Percentiles rank a stretch among this genome's conserved stretches.
Evolutionary conservation across 2,888 invertebrate genomes (phyloP).

Genomic region (Tethea ocularis): DNA sequence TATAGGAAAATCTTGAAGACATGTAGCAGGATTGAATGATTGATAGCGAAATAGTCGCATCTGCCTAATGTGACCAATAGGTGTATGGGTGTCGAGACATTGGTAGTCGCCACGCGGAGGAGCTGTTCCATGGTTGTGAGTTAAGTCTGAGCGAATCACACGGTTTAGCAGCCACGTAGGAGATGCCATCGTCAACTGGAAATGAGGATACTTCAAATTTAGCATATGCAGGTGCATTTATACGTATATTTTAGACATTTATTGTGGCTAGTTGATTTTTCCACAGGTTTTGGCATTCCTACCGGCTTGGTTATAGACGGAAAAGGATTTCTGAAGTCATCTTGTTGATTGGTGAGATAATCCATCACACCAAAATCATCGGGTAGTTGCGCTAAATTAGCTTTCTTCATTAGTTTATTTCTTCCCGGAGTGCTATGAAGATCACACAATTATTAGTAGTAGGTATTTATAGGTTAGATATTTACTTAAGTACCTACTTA

Average conservation of each 20-base stretch:
- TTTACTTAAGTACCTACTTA: no score
- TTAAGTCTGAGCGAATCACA: slow-evolving; percentile 73
- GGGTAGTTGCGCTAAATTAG: slow-evolving; percentile 67
- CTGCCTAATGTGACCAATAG: slow-evolving; percentile 71
- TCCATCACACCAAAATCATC: slow-evolving; percentile 73
- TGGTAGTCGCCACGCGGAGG: slow-evolving; percentile 74
- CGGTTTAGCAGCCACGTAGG: slow-evolving; percentile 70
- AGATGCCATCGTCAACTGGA: slow-evolving; percentile 67
- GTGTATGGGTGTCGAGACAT: slow-evolving; percentile 75
- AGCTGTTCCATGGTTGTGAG: slow-evolving; percentile 73
- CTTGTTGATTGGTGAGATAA: slow-evolving; percentile 77
- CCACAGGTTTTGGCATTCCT: slow-evolving; percentile 23
- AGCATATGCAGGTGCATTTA: no score
- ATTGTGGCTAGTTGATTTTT: no score
- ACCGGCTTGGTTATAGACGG: slow-evolving; percentile 77
- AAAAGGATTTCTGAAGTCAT: slow-evolving; percentile 78
- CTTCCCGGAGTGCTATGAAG: slow-evolving; percentile 65
- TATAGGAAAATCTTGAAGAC: slow-evolving; percentile 63
- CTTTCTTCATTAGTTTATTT: slow-evolving; percentile 71
- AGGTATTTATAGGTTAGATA: no score
- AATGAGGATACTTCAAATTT: no score
- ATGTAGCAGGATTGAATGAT: slow-evolving; percentile 70
- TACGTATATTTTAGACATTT: no score
- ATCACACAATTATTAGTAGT: not conserved
- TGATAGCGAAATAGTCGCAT: slow-evolving; percentile 66